Percentiles rank a stretch among this genome's conserved stretches.
These are phyloP conservation scores for Argyrosomus japonicus DNA, from an alignment of 2,113 vertebrate genomes.

Conservation along the genomic window DNA sequence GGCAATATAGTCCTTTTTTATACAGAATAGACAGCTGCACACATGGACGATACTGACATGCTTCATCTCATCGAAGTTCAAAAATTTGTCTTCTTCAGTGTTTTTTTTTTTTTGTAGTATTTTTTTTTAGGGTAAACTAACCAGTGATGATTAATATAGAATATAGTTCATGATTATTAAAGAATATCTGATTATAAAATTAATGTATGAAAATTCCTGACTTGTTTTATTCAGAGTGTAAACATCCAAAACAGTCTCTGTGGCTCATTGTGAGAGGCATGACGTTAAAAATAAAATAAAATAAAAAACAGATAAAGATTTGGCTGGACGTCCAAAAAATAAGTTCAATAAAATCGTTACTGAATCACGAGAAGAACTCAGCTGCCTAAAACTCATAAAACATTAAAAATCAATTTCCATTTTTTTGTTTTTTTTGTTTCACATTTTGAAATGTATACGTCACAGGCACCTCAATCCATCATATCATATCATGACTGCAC, in stretches of 20 bases:
- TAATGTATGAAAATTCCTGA: constrained; percentile 83
- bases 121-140: constrained; percentile 58
- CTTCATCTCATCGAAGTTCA: constrained; percentile 80
- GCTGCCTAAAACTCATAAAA: constrained; percentile 75
- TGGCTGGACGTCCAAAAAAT: constrained; percentile 46
- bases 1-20: constrained; percentile 84
- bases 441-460: constrained; percentile 72
- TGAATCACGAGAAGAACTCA: constrained; percentile 74
- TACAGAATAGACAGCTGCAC: constrained; percentile 84
- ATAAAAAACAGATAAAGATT: constrained; percentile 37
- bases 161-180: constrained; percentile 69
- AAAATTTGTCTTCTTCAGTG: constrained; percentile 63
- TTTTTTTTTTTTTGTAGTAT: constrained; percentile 17
- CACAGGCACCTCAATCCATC: constrained; percentile 76
- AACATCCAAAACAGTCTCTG: constrained; percentile 82
- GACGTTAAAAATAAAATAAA: constrained; percentile 12
- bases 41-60: constrained; percentile 86
- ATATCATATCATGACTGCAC: constrained; percentile 67
- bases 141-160: constrained; percentile 62
- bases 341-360: constrained; percentile 62
- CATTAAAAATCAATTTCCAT: constrained; percentile 64
- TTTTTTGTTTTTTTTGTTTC: constrained; percentile 49
- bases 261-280: constrained; percentile 70
- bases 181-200: constrained; percentile 79
- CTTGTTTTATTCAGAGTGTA: constrained; percentile 79